Evolutionary conservation across 2,113 vertebrate species (phyloP).

Genomic region (Scomber scombrus): DNA sequence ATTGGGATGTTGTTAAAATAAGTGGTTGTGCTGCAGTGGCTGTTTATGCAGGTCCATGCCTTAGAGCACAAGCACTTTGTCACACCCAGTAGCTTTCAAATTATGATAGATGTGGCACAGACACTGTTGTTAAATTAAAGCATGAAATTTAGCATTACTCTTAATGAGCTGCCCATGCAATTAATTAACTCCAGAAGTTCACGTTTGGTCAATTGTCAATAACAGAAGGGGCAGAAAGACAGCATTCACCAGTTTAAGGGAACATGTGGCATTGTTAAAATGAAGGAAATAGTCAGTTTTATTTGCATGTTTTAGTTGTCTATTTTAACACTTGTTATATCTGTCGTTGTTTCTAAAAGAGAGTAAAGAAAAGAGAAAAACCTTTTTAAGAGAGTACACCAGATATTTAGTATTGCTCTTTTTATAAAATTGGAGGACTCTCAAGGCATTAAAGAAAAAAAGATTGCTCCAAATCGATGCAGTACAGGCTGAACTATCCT

Average conservation of each 20-base stretch:
- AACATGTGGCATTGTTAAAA: background rate
- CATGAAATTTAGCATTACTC: slow-evolving; percentile 64
- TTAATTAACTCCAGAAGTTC: slow-evolving; percentile 78
- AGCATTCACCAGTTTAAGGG: slow-evolving; percentile 12
- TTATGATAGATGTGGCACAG: slow-evolving; percentile 75
- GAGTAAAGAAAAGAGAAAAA: too few species aligned
- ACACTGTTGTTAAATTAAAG: slow-evolving; percentile 73
- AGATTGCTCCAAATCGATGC: background rate
- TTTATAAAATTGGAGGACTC: too few species aligned
- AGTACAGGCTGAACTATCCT: background rate
- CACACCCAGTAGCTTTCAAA: slow-evolving; percentile 64
- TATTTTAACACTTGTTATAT: too few species aligned
- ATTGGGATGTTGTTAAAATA: slow-evolving; percentile 52
- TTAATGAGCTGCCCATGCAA: slow-evolving; percentile 71
- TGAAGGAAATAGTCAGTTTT: too few species aligned
- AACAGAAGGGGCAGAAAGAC: slow-evolving; percentile 13
- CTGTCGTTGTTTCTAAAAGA: too few species aligned
- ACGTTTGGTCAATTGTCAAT: slow-evolving; percentile 62
- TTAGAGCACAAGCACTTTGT: slow-evolving; percentile 49
- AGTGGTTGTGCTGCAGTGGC: slow-evolving; percentile 34
- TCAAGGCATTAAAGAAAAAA: background rate
- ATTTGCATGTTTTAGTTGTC: too few species aligned
- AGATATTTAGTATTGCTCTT: too few species aligned
- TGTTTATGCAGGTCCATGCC: slow-evolving; percentile 57
- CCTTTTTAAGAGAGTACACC: too few species aligned